These are phyloP conservation scores for Picus viridis DNA, from an alignment of 2,797 vertebrate genomes.

Conservation along the genomic window DNA sequence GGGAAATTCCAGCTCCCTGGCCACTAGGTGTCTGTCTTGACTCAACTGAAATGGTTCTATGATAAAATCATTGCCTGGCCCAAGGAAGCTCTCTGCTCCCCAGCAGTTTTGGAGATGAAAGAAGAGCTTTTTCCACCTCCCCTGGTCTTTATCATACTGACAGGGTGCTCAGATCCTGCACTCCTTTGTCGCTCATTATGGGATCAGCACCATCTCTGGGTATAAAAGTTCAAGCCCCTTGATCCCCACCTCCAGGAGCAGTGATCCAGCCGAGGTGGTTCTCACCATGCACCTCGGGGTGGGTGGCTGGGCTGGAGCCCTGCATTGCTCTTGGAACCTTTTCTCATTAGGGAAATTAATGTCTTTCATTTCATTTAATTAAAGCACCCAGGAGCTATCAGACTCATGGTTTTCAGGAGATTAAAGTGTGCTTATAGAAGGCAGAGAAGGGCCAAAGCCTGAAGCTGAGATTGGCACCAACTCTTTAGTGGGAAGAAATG, in stretches of 20 bases:
- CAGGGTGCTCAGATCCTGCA: background rate
- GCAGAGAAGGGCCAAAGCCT: slow-evolving; percentile 4
- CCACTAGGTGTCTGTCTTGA: slow-evolving; percentile 52
- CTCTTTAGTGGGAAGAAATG: background rate
- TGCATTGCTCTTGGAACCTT: slow-evolving; percentile 16
- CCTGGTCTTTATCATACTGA: background rate
- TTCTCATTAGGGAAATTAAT: slow-evolving; percentile 55
- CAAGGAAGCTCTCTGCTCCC: fast-evolving
- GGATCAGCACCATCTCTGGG: background rate
- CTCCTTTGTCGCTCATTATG: background rate
- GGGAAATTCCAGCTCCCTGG: background rate
- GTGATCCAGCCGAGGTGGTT: background rate
- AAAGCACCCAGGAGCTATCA: background rate
- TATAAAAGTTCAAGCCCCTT: background rate
- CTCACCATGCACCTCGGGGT: background rate
- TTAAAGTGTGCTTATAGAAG: slow-evolving; percentile 14
- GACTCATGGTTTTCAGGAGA: slow-evolving; percentile 32
- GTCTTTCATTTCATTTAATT: slow-evolving; percentile 66
- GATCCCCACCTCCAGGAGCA: background rate
- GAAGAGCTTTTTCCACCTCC: background rate
- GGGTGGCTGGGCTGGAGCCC: background rate
- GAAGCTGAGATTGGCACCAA: background rate
- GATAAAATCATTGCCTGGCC: no score
- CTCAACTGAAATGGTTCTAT: background rate
- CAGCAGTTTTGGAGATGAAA: background rate